Base-by-base conservation (phyloP, 2,797 vertebrate species). In the Rhinatrema bivittatum region DNA sequence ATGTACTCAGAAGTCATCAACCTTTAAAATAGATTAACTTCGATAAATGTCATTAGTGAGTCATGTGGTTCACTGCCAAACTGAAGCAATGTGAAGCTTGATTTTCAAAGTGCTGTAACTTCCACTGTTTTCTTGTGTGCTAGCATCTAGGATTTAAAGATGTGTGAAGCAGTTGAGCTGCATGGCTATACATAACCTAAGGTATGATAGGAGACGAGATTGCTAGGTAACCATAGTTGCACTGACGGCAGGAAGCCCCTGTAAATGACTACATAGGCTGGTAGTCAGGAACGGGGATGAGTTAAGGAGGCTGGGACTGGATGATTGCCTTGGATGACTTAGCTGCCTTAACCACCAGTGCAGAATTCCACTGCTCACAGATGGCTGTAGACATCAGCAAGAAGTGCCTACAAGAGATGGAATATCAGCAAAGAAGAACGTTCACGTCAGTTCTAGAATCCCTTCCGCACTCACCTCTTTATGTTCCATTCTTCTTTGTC, bases 221-320 rank as follows among this genome's bases (percentile, higher is more conserved):
- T 73, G 59, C 62, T 35, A 46, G 48, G 70, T 55, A 49, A 57
- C 55, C 19, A 35, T 37, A 63, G 60, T 70, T 25, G 32, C 52
- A 44, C 38, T 3, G 37, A 29, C 61, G 40, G 52, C 49, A 64
- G 32, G 60, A 60, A 68, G 42, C 26, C 22, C 37, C 48, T 27
- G 36, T 41, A 49, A 61, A 46, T 32, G 44, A 36, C 37, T 62
- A 53, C 51, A 48, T 15, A 49, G 51, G 57, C 47, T 16, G 42
- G 23, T 57, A 9, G 42, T 25, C 49, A 56, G 36, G 37, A 46
- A 53, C 15, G 20, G n/a, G 8, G 53, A 56, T 53, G 50, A 69
- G 53, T 46, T 31, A 39, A 55, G 34, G 25, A 49, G 36, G 44
- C 58, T 45, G 25, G 5, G 30, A 12, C 32, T 46, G 32, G 36